These are phyloP conservation scores for Erpetoichthys calabaricus DNA, from an alignment of 2,797 vertebrate species.

Conservation along the genomic window DNA sequence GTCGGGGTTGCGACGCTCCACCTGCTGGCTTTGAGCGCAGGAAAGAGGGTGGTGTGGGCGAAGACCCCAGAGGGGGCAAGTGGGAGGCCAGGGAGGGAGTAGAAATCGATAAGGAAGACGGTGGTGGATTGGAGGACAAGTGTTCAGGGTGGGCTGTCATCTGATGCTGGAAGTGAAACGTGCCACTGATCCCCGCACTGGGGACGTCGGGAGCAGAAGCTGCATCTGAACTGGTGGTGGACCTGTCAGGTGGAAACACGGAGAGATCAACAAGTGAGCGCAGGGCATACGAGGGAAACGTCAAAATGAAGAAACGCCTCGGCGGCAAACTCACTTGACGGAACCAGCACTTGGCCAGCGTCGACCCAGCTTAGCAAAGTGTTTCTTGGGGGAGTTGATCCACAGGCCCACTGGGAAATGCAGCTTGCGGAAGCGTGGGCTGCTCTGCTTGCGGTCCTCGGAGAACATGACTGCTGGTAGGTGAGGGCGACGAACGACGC, in stretches of 20 bases:
- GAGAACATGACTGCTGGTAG: conserved; percentile 30
- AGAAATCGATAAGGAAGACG: conserved; percentile 35
- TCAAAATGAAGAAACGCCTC: not conserved
- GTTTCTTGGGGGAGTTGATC: conserved; percentile 88
- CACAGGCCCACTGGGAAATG: conserved; percentile 86
- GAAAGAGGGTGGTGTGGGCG: conserved; percentile 52
- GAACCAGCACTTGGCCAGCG: conserved; percentile 84
- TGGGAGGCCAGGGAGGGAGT: conserved; percentile 43
- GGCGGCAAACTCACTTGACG: conserved; percentile 58
- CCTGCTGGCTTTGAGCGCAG: conserved; percentile 18
- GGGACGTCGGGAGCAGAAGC: conserved; percentile 48
- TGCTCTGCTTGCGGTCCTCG: conserved; percentile 78
- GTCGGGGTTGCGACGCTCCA: conserved; percentile 55
- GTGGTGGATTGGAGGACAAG: conserved; percentile 47
- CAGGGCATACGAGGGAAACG: too few relatives aligned
- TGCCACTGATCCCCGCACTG: too few relatives aligned
- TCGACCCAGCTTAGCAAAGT: conserved; percentile 76
- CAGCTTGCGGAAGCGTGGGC: conserved; percentile 80
- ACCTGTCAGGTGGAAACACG: conserved; percentile 27
- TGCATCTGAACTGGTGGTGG: conserved; percentile 65
- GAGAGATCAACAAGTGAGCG: too few relatives aligned
- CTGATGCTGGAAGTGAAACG: too few relatives aligned
- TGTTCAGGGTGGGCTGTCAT: too few relatives aligned
- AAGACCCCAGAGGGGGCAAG: conserved; percentile 39
- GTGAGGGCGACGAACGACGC: not conserved